Conservation (phyloP, 2,113 vertebrate species). For the Galeopterus variegatus region DNA sequence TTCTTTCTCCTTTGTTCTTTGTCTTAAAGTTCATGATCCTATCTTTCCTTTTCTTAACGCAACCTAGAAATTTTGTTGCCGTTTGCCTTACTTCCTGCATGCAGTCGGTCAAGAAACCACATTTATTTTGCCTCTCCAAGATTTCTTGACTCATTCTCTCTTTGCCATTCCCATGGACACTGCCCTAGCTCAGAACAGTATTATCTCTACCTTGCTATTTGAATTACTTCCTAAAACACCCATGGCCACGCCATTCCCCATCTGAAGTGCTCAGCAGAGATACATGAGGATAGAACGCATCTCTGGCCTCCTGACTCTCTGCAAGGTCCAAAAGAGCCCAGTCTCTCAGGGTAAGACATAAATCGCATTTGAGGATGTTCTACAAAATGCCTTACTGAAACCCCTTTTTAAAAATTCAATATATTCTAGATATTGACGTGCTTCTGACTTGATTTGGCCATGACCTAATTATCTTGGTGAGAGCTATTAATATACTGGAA, state of each 20-base stretch:
- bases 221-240: conserved; percentile 13
- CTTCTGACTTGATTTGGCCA: conserved; percentile 69
- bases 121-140: not conserved
- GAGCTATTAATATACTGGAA: conserved; percentile 75
- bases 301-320: not conserved
- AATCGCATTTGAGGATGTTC: conserved; percentile 43
- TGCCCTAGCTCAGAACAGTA: conserved; percentile 59
- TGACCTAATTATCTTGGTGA: conserved; percentile 81
- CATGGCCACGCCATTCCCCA: not conserved
- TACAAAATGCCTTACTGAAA: conserved; percentile 45
- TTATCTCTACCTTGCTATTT: conserved; percentile 9
- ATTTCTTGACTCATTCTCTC: not conserved
- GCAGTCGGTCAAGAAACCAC: not conserved
- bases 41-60: not conserved
- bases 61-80: not conserved
- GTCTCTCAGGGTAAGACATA: not conserved
- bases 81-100: not conserved
- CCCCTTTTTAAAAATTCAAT: conserved; percentile 44
- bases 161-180: conserved; percentile 24
- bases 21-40: not conserved
- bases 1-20: conserved; percentile 2
- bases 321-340: not conserved
- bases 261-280: not conserved
- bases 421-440: conserved; percentile 52
- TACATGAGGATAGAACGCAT: not conserved